Percentiles rank a stretch among this genome's conserved stretches.
phyloP scores from a whole-genome alignment of 2,888 invertebrate genomes.

The Sarcophaga caerulescens region DNA sequence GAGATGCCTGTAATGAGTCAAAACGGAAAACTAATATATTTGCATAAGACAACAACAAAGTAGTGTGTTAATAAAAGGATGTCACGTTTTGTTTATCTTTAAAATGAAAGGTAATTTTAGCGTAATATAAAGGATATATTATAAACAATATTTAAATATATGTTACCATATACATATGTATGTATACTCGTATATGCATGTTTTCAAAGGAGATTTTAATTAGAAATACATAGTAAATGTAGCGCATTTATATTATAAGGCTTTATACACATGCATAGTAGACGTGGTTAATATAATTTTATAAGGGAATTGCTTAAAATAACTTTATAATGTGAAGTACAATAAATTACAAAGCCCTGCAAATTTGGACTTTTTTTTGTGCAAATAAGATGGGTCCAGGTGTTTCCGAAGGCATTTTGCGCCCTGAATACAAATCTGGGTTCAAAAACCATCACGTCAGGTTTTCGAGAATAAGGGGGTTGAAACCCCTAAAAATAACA shows the following conservation, averaged over 20 bases:
- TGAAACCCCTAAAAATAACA: no score
- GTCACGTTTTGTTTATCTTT: slow-evolving; percentile 64
- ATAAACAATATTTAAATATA: no score
- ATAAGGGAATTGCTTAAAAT: no score
- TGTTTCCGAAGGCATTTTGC: no score
- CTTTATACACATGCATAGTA: neutral
- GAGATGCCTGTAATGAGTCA: slow-evolving; percentile 56
- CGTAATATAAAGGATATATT: neutral
- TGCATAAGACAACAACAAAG: slow-evolving; percentile 38
- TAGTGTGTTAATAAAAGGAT: slow-evolving; percentile 57
- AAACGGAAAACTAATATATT: slow-evolving; percentile 57
- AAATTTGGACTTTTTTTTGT: no score
- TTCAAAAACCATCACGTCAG: no score
- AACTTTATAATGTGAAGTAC: no score
- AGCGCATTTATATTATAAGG: slow-evolving; percentile 29
- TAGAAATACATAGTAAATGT: slow-evolving; percentile 27
- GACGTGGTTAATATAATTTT: no score
- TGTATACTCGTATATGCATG: neutral
- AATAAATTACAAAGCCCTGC: no score
- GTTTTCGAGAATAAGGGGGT: no score
- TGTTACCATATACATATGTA: neutral
- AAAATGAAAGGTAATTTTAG: slow-evolving; percentile 47
- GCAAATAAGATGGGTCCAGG: no score
- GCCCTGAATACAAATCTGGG: no score
- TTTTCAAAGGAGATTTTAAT: slow-evolving; percentile 37